Conservation (phyloP, 2,113 vertebrate genomes). For the Boulengeromyrus knoepffleri region DNA sequence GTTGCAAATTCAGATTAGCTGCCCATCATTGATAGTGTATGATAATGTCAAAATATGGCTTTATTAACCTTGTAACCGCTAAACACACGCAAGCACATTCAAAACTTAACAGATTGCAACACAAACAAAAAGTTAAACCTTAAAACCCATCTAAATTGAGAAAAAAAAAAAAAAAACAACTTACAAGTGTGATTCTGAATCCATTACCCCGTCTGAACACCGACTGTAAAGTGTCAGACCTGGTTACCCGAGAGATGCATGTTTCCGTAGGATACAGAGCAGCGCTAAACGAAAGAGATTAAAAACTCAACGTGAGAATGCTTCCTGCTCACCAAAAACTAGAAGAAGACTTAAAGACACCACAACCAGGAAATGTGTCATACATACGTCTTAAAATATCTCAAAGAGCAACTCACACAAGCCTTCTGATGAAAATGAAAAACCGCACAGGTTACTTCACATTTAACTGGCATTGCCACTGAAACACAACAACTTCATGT, state of each 20-base stretch:
- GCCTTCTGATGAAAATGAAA: neutral
- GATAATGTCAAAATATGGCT: neutral
- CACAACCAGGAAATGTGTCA: constrained; percentile 26
- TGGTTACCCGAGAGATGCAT: neutral
- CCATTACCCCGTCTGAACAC: constrained; percentile 8
- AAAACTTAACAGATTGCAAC: neutral
- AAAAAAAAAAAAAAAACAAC: neutral
- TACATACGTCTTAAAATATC: neutral
- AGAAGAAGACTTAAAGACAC: constrained; percentile 2
- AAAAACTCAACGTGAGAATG: constrained; percentile 15
- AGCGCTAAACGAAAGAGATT: neutral
- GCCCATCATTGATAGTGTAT: neutral
- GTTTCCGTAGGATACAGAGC: neutral
- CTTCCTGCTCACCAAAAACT: constrained; percentile 29
- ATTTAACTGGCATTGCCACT: neutral
- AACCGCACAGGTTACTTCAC: neutral
- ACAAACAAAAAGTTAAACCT: neutral
- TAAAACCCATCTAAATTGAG: neutral
- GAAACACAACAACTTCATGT: neutral
- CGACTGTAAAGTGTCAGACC: neutral
- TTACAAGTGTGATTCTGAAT: neutral
- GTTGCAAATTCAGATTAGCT: neutral
- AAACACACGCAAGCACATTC: neutral
- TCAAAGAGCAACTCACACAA: neutral
- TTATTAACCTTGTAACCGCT: neutral